Conservation (phyloP, 2,797 vertebrate genomes). For the Xenops minutus region DNA sequence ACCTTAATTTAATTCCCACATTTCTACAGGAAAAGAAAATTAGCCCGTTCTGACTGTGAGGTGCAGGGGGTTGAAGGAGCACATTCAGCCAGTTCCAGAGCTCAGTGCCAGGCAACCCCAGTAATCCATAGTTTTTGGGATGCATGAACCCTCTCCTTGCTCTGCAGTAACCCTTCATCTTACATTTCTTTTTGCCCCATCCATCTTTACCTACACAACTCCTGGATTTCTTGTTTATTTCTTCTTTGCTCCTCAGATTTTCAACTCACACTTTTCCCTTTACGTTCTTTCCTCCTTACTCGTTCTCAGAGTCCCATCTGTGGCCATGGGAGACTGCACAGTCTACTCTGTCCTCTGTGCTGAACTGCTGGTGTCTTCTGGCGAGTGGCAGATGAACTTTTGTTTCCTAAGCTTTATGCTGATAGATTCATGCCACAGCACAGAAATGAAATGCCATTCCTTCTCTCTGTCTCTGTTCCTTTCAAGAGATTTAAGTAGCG, state of each 20-base stretch:
- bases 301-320: background rate
- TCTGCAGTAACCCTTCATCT: background rate
- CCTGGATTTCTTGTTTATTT: background rate
- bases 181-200: background rate
- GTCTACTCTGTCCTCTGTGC: background rate
- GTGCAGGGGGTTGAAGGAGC: background rate
- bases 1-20: background rate
- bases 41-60: background rate
- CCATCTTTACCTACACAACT: background rate
- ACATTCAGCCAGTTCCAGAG: background rate
- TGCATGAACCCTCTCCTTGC: background rate
- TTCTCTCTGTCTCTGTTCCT: background rate
- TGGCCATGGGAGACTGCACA: background rate
- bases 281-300: background rate
- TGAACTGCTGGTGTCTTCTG: background rate
- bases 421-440: background rate
- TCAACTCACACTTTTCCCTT: background rate
- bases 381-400: background rate
- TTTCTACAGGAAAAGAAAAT: slow-evolving; percentile 1
- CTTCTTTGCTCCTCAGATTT: background rate
- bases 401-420: background rate
- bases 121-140: background rate
- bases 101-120: background rate
- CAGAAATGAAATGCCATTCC: background rate
- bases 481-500: background rate